These are phyloP conservation scores for Penaeus chinensis DNA, from an alignment of 1,140 invertebrate genomes.

Conservation along the genomic window DNA sequence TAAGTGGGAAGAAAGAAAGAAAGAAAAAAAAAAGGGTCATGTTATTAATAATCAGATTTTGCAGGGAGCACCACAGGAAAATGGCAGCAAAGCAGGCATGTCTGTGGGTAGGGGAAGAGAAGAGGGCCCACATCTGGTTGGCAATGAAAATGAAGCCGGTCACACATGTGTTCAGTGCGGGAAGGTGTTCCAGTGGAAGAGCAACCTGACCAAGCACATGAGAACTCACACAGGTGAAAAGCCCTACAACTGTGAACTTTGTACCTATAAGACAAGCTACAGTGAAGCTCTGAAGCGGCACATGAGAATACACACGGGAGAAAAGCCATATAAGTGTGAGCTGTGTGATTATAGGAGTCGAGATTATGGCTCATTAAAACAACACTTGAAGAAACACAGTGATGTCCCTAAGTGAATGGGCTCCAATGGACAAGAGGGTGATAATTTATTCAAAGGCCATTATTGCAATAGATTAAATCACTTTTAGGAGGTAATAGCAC, in stretches of 20 bases:
- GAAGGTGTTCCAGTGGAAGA: conserved; percentile 47
- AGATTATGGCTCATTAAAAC: conserved; percentile 52
- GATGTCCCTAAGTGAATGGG: too few species aligned
- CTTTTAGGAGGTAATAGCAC: too few species aligned
- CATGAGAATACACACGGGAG: conserved; percentile 45
- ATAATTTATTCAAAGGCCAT: too few species aligned
- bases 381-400: conserved; percentile 41
- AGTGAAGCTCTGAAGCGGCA: conserved; percentile 52
- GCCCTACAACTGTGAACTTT: conserved; percentile 39
- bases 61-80: not conserved
- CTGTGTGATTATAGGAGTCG: conserved; percentile 43
- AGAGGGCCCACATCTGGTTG: too few species aligned
- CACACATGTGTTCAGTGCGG: conserved; percentile 32
- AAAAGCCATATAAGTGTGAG: conserved; percentile 51
- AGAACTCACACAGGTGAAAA: conserved; percentile 50
- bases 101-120: not conserved
- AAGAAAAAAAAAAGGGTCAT: too few species aligned
- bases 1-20: too few species aligned
- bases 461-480: too few species aligned
- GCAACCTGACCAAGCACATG: conserved; percentile 53
- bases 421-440: too few species aligned
- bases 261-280: conserved; percentile 47
- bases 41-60: too few species aligned
- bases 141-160: not conserved
- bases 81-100: not conserved